Percentiles rank a stretch among this genome's conserved stretches.
Evolutionary conservation across 2,797 vertebrate genomes (phyloP).

Genomic region (Pangasius sanitwongsei): DNA sequence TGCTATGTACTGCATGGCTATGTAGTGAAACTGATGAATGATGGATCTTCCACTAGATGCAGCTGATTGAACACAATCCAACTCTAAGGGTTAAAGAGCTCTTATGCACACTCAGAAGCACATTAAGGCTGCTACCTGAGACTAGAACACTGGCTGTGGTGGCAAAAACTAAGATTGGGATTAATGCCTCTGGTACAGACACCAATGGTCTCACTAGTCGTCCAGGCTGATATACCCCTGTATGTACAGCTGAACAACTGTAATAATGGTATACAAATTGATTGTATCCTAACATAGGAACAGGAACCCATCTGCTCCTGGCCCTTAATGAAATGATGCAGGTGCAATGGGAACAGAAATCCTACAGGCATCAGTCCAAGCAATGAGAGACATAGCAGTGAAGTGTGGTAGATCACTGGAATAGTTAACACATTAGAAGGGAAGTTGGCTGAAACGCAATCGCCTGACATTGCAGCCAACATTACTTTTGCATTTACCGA

Average conservation of each 20-base stretch:
- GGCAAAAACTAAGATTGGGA: neutral
- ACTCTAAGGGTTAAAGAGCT: neutral
- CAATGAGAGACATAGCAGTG: neutral
- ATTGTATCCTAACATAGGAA: neutral
- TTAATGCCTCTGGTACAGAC: neutral
- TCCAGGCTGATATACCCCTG: neutral
- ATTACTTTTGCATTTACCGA: neutral
- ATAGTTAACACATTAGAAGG: constrained; percentile 12
- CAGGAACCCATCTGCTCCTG: neutral
- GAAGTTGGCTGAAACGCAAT: neutral
- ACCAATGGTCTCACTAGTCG: neutral
- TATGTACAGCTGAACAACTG: neutral
- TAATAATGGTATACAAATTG: constrained; percentile 2
- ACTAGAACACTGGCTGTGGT: neutral
- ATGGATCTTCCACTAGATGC: neutral
- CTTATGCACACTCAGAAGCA: neutral
- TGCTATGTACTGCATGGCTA: neutral
- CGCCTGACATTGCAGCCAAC: neutral
- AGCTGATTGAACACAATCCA: neutral
- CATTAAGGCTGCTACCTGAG: neutral
- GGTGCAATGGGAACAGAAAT: neutral
- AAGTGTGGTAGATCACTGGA: neutral
- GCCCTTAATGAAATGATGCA: neutral
- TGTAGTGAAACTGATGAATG: neutral
- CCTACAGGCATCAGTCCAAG: neutral